Conservation (phyloP, 2,888 invertebrate genomes). For the Adelphocoris suturalis region DNA sequence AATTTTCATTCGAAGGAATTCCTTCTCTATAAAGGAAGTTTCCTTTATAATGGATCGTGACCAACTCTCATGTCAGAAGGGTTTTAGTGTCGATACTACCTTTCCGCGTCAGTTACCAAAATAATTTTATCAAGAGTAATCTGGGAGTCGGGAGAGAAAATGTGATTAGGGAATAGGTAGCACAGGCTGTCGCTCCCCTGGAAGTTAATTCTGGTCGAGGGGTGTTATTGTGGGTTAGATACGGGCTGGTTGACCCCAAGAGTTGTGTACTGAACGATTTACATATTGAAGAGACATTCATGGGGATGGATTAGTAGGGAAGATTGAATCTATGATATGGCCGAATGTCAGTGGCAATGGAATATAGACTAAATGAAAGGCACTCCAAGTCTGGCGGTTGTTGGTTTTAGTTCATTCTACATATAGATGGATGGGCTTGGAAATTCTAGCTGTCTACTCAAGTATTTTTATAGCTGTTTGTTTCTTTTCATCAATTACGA, state of each 20-base stretch:
- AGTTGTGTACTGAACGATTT: background rate
- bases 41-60: background rate
- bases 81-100: background rate
- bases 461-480: too few relatives aligned
- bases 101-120: background rate
- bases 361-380: background rate
- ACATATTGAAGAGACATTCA: conserved; percentile 21
- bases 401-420: too few relatives aligned
- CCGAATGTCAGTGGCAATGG: background rate
- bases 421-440: too few relatives aligned
- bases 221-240: conserved; percentile 12
- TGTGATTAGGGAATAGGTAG: background rate
- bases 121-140: conserved; percentile 14
- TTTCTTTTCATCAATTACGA: too few relatives aligned
- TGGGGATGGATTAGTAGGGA: background rate
- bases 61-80: background rate
- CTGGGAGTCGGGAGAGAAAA: background rate
- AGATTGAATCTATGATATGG: background rate
- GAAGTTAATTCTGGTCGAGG: background rate
- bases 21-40: background rate
- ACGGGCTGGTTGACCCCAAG: background rate
- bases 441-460: too few relatives aligned
- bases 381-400: too few relatives aligned
- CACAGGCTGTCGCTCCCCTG: background rate
- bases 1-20: conserved; percentile 18